Conservation (phyloP, 1,140 invertebrate species). For the Orius laevigatus region DNA sequence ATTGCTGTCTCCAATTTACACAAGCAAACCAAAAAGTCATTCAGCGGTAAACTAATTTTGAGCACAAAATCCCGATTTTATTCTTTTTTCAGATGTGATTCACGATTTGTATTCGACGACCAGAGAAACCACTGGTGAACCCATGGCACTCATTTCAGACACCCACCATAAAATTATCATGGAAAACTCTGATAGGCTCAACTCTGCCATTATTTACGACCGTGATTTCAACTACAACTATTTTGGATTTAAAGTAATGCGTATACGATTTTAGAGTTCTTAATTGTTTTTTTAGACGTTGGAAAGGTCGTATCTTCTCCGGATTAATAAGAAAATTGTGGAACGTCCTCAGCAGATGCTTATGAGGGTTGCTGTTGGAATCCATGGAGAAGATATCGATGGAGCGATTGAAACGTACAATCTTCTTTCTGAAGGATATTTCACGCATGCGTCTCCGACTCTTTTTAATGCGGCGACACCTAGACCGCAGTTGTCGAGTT, state of each 20-base stretch:
- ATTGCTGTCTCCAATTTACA: slow-evolving; percentile 95
- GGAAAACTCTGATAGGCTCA: slow-evolving; percentile 71
- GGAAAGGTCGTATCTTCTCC: slow-evolving; percentile 87
- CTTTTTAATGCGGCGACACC: slow-evolving; percentile 89
- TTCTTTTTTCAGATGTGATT: slow-evolving; percentile 61
- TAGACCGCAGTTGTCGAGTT: slow-evolving; percentile 85
- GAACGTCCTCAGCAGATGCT: slow-evolving; percentile 98
- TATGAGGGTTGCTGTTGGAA: slow-evolving; percentile 94
- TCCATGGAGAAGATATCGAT: slow-evolving; percentile 89
- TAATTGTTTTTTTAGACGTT: slow-evolving; percentile 45
- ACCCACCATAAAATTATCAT: slow-evolving; percentile 69
- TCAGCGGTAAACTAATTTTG: slow-evolving; percentile 48
- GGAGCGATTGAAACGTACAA: slow-evolving; percentile 94
- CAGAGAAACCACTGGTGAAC: slow-evolving; percentile 51
- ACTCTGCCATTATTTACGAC: slow-evolving; percentile 96
- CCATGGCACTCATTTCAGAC: slow-evolving; percentile 72
- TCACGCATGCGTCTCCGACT: slow-evolving; percentile 96
- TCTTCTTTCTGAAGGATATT: slow-evolving; percentile 85
- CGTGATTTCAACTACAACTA: slow-evolving; percentile 96
- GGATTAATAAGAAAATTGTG: slow-evolving; percentile 83
- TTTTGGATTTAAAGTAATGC: slow-evolving; percentile 84
- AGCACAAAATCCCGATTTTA: neutral
- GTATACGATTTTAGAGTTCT: neutral
- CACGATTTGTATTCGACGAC: slow-evolving; percentile 64
- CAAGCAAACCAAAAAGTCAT: slow-evolving; percentile 86